These are phyloP conservation scores for Siniperca scherzeri DNA, from an alignment of 2,797 vertebrate genomes.

Conservation along the genomic window DNA sequence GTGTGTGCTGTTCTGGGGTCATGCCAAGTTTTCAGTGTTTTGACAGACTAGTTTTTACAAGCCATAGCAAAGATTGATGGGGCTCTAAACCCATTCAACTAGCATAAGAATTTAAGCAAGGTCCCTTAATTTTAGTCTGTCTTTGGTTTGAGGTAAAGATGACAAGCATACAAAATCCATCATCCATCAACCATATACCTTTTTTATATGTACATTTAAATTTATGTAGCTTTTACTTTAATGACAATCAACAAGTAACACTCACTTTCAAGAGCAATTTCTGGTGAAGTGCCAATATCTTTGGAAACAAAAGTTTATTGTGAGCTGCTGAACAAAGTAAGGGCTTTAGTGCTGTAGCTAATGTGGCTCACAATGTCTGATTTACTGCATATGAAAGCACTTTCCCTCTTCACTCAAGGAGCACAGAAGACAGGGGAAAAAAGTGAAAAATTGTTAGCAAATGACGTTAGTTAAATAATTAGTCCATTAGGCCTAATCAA, in stretches of 20 bases:
- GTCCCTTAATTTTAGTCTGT: slow-evolving; percentile 39
- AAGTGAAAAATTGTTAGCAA: slow-evolving; percentile 76
- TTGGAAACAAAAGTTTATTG: slow-evolving; percentile 84
- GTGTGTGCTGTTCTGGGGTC: slow-evolving; percentile 61
- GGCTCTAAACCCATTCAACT: slow-evolving; percentile 49
- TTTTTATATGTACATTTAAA: slow-evolving; percentile 33
- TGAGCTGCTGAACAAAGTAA: slow-evolving; percentile 62
- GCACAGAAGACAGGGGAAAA: slow-evolving; percentile 9
- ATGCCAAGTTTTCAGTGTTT: slow-evolving; percentile 72
- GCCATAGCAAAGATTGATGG: slow-evolving; percentile 69
- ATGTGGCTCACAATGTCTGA: slow-evolving; percentile 79
- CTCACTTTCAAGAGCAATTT: slow-evolving; percentile 52
- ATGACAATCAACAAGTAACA: slow-evolving; percentile 42
- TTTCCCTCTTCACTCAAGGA: slow-evolving; percentile 65
- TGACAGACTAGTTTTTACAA: slow-evolving; percentile 56
- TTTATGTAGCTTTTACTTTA: slow-evolving; percentile 48
- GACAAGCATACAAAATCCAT: slow-evolving; percentile 48
- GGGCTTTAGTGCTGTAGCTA: slow-evolving; percentile 48
- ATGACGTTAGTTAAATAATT: slow-evolving; percentile 87
- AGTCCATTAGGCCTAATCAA: slow-evolving; percentile 91
- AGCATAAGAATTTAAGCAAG: slow-evolving; percentile 38
- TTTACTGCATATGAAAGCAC: slow-evolving; percentile 86
- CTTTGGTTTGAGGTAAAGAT: slow-evolving; percentile 56
- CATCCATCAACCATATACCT: slow-evolving; percentile 31
- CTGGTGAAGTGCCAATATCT: slow-evolving; percentile 46